Evolutionary conservation across 2,113 vertebrate species (phyloP).

Genomic region (Anthoscopus minutus): DNA sequence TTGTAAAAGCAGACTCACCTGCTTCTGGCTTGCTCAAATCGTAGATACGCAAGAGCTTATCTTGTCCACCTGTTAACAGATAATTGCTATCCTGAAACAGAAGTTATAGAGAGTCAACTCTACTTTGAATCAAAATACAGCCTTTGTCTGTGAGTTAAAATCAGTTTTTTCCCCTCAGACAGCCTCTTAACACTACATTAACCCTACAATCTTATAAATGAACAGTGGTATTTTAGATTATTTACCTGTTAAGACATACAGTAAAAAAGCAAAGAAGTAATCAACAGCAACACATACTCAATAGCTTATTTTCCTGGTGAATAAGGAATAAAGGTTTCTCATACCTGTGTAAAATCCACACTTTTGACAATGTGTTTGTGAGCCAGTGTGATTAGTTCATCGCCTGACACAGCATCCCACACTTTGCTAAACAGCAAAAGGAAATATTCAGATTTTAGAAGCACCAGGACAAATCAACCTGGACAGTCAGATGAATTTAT

Average conservation of each 20-base stretch:
- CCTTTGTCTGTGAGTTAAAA: background rate
- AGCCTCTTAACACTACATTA: background rate
- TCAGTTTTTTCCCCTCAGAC: background rate
- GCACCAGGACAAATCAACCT: background rate
- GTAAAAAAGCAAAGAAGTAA: background rate
- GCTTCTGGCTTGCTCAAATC: conserved; percentile 90
- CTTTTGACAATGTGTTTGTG: conserved; percentile 99
- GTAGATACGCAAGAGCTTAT: conserved; percentile 93
- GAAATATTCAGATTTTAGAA: background rate
- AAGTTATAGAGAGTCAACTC: conserved; percentile 39
- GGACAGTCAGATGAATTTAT: background rate
- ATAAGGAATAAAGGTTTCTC: background rate
- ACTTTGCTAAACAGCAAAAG: conserved; percentile 83
- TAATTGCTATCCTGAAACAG: conserved; percentile 87
- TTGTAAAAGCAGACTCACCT: conserved; percentile 70
- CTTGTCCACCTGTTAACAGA: conserved; percentile 92
- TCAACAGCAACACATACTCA: background rate
- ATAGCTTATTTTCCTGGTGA: background rate
- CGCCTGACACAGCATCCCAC: conserved; percentile 96
- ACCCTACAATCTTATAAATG: background rate
- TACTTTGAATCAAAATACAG: background rate
- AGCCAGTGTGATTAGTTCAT: conserved; percentile 91
- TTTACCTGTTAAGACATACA: background rate
- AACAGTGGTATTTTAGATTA: rapidly evolving
- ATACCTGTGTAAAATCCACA: conserved; percentile 93